Base-by-base conservation (phyloP, 1,140 invertebrate species). In the Drosophila simulans region DNA sequence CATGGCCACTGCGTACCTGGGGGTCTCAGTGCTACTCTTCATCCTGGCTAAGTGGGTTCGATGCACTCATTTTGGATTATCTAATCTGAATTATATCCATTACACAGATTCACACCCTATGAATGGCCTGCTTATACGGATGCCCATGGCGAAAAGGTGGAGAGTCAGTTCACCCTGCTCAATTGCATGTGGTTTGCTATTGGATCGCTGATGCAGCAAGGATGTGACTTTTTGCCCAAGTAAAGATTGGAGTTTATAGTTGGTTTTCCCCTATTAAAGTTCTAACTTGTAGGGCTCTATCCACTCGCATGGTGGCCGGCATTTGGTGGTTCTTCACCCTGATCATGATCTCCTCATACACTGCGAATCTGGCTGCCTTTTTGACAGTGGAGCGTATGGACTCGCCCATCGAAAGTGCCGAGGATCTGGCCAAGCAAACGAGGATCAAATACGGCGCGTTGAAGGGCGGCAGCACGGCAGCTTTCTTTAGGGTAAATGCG, bases 261-360 rank as follows among this genome's bases (percentile, higher is more conserved):
- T 12, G 10, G 7, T 48, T 35, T 13, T 40, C 1, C 0, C 0
- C 45, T 39, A 35, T 37, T 12, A 11, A 57, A n/a, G 2, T 4
- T 37, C 8, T 31, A 7, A 62, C 70, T 93, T 93, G 48, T 90
- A 97, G 96, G 93, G 96, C 96, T 52, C 94, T 97, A 10, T 97
- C 96, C 3, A 98, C 97, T 0, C 93, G 97, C 65, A 97, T 98
- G 95, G 97, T 98, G 4, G 97, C 97, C 10, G 95, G 95, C 42
- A 98, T 97, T 94, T 99, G 98, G 98, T 99, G 98, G 98, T 98
- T 99, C 93, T 99, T 99, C 93, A 99, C 98, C 0, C 93, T 99
- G 15, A 99, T 99, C 80, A 98, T 99, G 96, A 99, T 99, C 85
- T 99, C 98, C 13, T 99, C 98, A 1, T 99, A 99, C 93, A 99